Base-by-base conservation (phyloP, 2,113 vertebrate species). In the Thinocorus orbignyianus region DNA sequence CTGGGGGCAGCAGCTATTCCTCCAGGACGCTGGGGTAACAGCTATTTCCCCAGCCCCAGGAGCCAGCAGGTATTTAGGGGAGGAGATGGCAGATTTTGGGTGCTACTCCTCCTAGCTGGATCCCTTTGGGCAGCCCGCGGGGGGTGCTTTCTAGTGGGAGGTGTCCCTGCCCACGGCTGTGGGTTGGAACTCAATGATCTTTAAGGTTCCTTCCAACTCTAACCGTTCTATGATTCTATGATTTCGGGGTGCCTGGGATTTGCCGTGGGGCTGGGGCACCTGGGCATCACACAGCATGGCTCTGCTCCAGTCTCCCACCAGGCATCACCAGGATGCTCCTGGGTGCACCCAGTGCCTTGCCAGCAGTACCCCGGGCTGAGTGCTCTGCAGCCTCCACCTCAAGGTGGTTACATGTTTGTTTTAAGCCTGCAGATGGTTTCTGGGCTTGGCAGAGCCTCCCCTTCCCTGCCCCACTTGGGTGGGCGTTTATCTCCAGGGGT, bases 221-320 rank as follows among this genome's bases (percentile, higher is more conserved):
- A 41, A 41, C 41, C 41, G 13, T 41, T 41, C 41, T 41, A 41
- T 41, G 41, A 41, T 41, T 41, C 41, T 41, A 41, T 41, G 41
- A 13, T 41, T 41, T 41, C 41, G 55, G 31, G 13, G 5, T 0
- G 16, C 15, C 17, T 3, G 1, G 22, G 31, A 55, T 92, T 69
- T 70, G 42, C 37, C 2, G 0, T 49, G 3, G 4, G 68, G 48
- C 57, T 94, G 30, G 4, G 10, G 35, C n/a, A 60, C 11, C 8
- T 0, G 0, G 22, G 23, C 9, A 3, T 42, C 68, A 42, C 72
- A 77, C 49, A 51, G 3, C 0, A 0, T 15, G 57, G 31, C 44
- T 93, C 64, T 37, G 73, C 64, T 72, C 20, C 1, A 0, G 6
- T 28, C 28, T 55, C 61, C 80, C 60, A 23, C 19, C 4, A 1